Evolutionary conservation across 2,888 invertebrate genomes (phyloP), one percentile per base, ranked within the genome.

Genomic region (Cephalotes varians): DNA sequence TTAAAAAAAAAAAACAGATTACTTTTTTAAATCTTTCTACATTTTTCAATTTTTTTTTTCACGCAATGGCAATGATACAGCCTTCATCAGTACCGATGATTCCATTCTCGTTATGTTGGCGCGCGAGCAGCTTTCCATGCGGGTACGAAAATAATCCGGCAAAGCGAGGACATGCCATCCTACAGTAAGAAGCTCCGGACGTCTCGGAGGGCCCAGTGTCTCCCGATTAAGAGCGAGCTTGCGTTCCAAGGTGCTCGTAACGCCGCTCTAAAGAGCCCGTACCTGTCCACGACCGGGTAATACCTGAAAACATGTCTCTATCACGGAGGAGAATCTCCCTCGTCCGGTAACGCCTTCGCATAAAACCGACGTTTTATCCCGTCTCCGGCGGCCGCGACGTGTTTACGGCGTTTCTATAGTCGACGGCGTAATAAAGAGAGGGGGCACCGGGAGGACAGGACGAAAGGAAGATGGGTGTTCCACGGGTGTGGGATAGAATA

Each of bases 221-320:
- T 85, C 84, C 87, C 90, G 90, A 90, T 91, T 91, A 91, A 91
- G 90, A 89, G 91, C 87, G 90, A 89, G 90, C 89, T 89, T 91
- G 90, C 88, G 91, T 89, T 90, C 89, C 90, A 65, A 88, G 87
- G 87, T 86, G 91, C 87, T 91, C 92, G 93, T 93, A 93, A 93
- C 91, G 90, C 88, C 91, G 92, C 88, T 91, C 93, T 93, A 93
- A n/a, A 93, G 92, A 93, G 92, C 91, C 91, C 93, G 93, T 94
- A 94, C 92, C 93, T 94, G 94, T 94, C 94, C 92, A 91, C 91
- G 91, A 90, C 85, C 91, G 91, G 93, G 93, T 94, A 93, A 93
- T 93, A 92, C 93, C 92, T 92, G 93, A 94, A 93, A 94, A 92
- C 94, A 94, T 92, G 94, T 94, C 94, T 94, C 93, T 94, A 94